A percentile compares a stretch with the other conserved stretches of the same genome.
These are phyloP conservation scores for Athene noctua DNA, from an alignment of 2,113 vertebrate species.

Conservation along the genomic window DNA sequence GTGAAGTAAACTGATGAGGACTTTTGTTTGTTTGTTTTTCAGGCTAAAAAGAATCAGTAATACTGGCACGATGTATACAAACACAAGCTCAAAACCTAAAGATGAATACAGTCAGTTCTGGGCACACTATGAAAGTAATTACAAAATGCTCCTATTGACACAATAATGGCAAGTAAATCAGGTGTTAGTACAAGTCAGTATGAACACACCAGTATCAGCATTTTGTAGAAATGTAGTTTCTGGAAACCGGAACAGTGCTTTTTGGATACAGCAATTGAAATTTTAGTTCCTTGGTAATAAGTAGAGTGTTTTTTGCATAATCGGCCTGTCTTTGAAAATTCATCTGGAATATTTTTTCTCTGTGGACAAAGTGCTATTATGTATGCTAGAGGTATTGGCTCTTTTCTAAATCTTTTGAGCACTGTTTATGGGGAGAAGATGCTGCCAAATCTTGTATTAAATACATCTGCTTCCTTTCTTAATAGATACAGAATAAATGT, in stretches of 20 bases:
- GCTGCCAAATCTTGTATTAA: background rate
- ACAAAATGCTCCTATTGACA: background rate
- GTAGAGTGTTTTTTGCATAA: background rate
- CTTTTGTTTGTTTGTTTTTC: background rate
- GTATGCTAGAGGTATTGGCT: background rate
- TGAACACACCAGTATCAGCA: background rate
- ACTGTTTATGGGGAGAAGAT: background rate
- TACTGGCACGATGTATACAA: background rate
- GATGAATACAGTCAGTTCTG: background rate
- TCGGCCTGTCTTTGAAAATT: background rate
- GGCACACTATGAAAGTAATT: background rate
- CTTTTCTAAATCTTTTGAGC: background rate
- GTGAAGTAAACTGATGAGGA: slow-evolving; percentile 38
- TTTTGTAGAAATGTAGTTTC: background rate
- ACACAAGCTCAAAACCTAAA: background rate
- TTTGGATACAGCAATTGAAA: background rate
- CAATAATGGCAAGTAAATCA: background rate
- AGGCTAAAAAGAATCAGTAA: background rate
- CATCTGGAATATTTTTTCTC: background rate
- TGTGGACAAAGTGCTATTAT: background rate
- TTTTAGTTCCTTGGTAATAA: background rate
- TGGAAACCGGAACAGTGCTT: background rate
- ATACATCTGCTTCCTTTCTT: background rate
- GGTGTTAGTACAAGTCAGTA: background rate
- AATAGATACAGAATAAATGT: background rate